phyloP scores from a whole-genome alignment of 1,140 invertebrate genomes.

The Pteromalus puparum region DNA sequence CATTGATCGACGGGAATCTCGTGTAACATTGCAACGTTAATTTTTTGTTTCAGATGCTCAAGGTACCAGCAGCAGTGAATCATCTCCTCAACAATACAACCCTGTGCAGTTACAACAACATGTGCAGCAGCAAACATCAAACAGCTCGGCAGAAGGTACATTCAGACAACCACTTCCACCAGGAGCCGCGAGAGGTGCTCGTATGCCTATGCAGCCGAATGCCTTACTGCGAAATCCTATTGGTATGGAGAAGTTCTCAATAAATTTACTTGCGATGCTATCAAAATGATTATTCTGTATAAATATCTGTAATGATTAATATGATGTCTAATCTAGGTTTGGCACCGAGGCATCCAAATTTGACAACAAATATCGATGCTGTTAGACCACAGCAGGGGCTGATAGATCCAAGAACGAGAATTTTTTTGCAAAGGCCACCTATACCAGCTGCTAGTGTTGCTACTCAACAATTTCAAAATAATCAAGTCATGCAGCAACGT shows the following conservation, averaged over 20 bases:
- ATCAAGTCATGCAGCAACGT: constrained; percentile 66
- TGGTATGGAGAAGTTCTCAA: constrained; percentile 57
- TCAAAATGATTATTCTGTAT: neutral
- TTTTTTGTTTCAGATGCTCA: constrained; percentile 59
- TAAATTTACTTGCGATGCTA: neutral
- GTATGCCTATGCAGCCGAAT: constrained; percentile 71
- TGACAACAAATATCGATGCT: constrained; percentile 65
- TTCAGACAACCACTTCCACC: constrained; percentile 79
- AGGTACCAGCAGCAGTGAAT: constrained; percentile 53
- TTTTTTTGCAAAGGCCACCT: constrained; percentile 72
- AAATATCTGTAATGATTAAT: neutral
- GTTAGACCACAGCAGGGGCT: constrained; percentile 67
- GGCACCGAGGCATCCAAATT: constrained; percentile 63
- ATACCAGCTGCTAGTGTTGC: constrained; percentile 58
- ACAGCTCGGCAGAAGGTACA: constrained; percentile 71
- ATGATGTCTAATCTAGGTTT: constrained; percentile 58
- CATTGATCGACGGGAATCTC: neutral
- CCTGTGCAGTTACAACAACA: constrained; percentile 70
- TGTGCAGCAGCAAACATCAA: constrained; percentile 63
- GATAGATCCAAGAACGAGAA: constrained; percentile 74
- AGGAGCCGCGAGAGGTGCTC: constrained; percentile 71
- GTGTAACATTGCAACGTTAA: constrained; percentile 1
- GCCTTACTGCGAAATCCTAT: constrained; percentile 69
- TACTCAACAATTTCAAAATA: constrained; percentile 67
- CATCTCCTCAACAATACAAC: constrained; percentile 66